Evolutionary conservation across 2,888 invertebrate species (phyloP), one percentile per base, ranked within the genome.

Genomic region (Eledona agricola): DNA sequence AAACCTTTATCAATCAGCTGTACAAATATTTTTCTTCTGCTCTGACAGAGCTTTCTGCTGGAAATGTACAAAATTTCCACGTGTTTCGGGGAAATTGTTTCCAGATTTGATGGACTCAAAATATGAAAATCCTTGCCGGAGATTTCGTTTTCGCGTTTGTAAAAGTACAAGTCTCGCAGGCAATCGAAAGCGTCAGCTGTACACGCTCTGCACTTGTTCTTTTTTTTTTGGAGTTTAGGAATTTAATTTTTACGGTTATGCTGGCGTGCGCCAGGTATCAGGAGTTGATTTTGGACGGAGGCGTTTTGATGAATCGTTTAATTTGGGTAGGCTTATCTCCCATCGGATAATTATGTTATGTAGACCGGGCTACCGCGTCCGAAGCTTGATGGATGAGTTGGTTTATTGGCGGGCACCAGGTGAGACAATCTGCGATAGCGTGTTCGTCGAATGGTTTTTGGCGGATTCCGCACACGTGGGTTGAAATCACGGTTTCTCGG

Each of bases 401-500:
- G 23, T 15, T n/a, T 38, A 38, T 38, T 38, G 38, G 15, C 10
- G 15, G 5, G 17, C n/a, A n/a, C n/a, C n/a, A n/a, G n/a, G n/a
- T n/a, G 20, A 19, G 20, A 37, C 22, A 10, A 20, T n/a, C 12
- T 6, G 25, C 15, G 29, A 7, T 28, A n/a, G 28, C 5, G 6
- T 3, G 3, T 15, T 11, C 7, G 20, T 20, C 12, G 26, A 12
- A 22, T 31, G 7, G 11, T 42, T 40, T 51, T 31, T 42, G 31
- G 38, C 15, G 17, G 22, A 42, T 43, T 53, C 23, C 15, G 19
- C 16, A 62, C 65, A 65, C 64, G 73, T 72, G 70, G 70, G 72
- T 63, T 64, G 69, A 64, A 67, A 69, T 72, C 72, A 71, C 65
- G 72, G 64, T 55, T 64, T 64, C 62, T 55, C 64, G 60, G 62